Percentiles rank a stretch among this genome's conserved stretches.
Evolutionary conservation across 2,797 vertebrate genomes (phyloP).

Genomic region (Miichthys miiuy): DNA sequence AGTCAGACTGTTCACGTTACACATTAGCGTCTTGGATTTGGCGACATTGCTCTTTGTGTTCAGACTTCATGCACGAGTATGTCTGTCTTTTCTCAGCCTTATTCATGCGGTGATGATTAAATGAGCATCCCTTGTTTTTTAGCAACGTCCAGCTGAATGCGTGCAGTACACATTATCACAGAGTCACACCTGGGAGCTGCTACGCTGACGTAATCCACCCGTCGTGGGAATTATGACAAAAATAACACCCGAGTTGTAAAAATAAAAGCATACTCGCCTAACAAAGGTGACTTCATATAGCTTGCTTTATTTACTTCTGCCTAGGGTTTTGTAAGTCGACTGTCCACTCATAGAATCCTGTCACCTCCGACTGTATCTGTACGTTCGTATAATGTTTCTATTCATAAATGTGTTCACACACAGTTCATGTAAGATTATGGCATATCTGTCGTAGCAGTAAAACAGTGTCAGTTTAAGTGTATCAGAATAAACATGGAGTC

Average conservation of each 20-base stretch:
- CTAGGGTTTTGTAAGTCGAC: background rate
- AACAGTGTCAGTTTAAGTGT: background rate
- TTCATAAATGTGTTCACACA: slow-evolving; percentile 7
- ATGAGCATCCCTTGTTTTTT: background rate
- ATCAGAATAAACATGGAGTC: background rate
- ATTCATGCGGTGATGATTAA: background rate
- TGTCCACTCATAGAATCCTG: background rate
- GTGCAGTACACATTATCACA: too few species aligned
- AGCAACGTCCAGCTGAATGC: background rate
- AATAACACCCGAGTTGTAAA: background rate
- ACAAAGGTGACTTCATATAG: background rate
- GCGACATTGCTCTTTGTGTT: background rate
- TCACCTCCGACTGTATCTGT: slow-evolving; percentile 1
- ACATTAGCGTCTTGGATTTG: background rate
- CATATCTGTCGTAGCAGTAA: background rate
- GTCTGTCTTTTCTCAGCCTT: background rate
- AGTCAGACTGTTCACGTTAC: background rate
- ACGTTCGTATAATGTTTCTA: slow-evolving; percentile 13
- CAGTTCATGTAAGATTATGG: slow-evolving; percentile 6
- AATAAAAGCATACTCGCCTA: background rate
- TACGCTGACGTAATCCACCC: too few species aligned
- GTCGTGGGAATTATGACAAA: background rate
- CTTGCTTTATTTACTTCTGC: background rate
- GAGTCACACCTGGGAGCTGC: background rate
- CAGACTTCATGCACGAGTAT: background rate